These are phyloP conservation scores for Notocelia uddmanniana DNA, from an alignment of 2,888 invertebrate genomes.

Conservation along the genomic window DNA sequence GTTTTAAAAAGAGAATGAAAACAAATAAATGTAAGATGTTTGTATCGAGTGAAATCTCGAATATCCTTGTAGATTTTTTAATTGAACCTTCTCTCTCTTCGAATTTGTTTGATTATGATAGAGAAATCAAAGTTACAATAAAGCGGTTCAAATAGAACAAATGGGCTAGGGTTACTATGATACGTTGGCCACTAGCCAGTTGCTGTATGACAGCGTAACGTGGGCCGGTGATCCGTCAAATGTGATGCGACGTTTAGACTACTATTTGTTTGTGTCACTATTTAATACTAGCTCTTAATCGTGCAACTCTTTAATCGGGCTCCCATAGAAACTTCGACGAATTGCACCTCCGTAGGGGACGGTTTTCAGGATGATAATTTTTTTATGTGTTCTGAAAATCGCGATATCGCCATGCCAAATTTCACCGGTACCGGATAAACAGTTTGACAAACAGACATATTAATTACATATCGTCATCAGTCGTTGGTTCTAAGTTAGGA, in stretches of 20 bases:
- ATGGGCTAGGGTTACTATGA: slow-evolving; percentile 18
- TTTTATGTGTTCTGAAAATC: neutral
- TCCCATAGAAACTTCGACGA: neutral
- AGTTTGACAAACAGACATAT: neutral
- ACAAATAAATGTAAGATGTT: too few relatives aligned
- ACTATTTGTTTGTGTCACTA: slow-evolving; percentile 2
- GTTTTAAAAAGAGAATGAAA: too few relatives aligned
- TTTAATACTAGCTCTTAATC: neutral
- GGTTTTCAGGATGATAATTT: neutral
- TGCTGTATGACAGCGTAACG: neutral
- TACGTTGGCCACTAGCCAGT: slow-evolving; percentile 20
- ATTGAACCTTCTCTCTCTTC: too few relatives aligned
- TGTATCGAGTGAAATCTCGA: neutral
- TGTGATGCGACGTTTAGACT: neutral
- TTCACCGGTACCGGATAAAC: neutral
- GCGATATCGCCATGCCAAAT: neutral
- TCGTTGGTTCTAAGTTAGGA: too few relatives aligned
- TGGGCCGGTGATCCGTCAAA: slow-evolving; percentile 12
- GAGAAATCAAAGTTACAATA: slow-evolving; percentile 19
- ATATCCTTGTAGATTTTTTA: neutral
- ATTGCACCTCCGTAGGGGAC: neutral
- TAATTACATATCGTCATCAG: too few relatives aligned
- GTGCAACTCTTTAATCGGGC: neutral
- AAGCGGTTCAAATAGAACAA: slow-evolving; percentile 19
- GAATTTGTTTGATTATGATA: slow-evolving; percentile 4